Evolutionary conservation across 1,140 invertebrate genomes (phyloP).

Genomic region (Orchestia grillus): DNA sequence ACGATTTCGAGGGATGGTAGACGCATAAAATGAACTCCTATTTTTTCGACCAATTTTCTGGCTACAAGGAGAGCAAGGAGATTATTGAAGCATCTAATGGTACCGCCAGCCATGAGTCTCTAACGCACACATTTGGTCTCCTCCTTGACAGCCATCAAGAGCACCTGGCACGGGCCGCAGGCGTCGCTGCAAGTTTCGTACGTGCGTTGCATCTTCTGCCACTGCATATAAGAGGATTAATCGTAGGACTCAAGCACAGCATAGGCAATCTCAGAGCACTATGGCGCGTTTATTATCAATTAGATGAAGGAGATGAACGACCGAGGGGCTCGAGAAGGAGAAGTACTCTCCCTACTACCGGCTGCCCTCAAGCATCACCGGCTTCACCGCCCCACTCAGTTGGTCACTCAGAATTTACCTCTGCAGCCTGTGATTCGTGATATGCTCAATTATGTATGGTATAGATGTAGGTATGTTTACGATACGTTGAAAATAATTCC

Average conservation of each 20-base stretch:
- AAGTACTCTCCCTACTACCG: background rate
- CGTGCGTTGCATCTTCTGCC: constrained; percentile 35
- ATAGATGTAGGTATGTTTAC: too few species aligned
- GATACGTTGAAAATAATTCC: too few species aligned
- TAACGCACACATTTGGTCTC: constrained; percentile 8
- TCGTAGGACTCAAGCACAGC: constrained; percentile 27
- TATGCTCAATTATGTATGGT: background rate
- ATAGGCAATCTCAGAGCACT: constrained; percentile 46
- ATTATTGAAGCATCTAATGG: constrained; percentile 28
- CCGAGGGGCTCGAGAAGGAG: background rate
- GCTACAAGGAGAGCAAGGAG: constrained; percentile 12
- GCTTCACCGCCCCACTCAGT: background rate
- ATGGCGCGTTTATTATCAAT: constrained; percentile 35
- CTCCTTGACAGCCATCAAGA: constrained; percentile 19
- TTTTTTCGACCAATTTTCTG: background rate
- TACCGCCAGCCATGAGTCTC: background rate
- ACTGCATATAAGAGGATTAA: constrained; percentile 46
- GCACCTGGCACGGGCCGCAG: constrained; percentile 20
- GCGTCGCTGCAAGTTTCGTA: constrained; percentile 32
- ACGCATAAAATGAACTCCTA: background rate
- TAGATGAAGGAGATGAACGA: constrained; percentile 39
- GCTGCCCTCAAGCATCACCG: background rate
- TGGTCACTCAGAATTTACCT: background rate
- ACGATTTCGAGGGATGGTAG: background rate
- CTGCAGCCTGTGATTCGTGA: background rate